Conservation (phyloP, 1,140 invertebrate genomes). For the Drosophila nikananu region DNA sequence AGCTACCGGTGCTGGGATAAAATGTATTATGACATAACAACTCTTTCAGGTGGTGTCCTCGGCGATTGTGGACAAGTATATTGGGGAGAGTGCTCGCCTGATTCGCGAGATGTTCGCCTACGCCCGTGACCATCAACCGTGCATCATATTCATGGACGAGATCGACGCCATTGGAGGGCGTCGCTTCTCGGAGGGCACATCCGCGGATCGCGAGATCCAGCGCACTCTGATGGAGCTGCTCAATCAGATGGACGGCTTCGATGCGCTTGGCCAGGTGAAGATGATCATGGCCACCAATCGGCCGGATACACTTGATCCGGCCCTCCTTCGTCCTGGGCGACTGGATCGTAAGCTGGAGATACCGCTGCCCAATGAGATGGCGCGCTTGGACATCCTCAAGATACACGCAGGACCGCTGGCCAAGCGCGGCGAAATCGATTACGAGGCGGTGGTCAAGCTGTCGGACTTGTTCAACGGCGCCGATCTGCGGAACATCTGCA, state of each 20-base stretch:
- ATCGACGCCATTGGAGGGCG: conserved; percentile 99
- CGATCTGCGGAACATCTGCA: conserved; percentile 99
- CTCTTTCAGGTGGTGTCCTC: conserved; percentile 94
- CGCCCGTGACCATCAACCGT: conserved; percentile 99
- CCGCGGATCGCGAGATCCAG: conserved; percentile 99
- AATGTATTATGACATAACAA: neutral
- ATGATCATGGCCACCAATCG: conserved; percentile 99
- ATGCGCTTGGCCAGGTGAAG: conserved; percentile 95
- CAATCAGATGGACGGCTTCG: conserved; percentile 98
- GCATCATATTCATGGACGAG: conserved; percentile 99
- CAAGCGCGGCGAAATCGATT: conserved; percentile 99
- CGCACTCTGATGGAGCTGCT: conserved; percentile 99
- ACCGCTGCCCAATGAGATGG: conserved; percentile 94
- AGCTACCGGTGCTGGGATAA: neutral
- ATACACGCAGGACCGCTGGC: conserved; percentile 98
- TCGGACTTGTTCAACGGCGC: conserved; percentile 99
- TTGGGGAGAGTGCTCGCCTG: conserved; percentile 99
- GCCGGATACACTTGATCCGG: conserved; percentile 99
- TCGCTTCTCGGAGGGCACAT: conserved; percentile 98
- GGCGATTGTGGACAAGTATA: conserved; percentile 97
- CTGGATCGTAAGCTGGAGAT: conserved; percentile 99
- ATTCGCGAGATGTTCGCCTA: conserved; percentile 99
- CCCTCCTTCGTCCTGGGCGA: conserved; percentile 98
- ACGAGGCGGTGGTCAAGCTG: conserved; percentile 98
- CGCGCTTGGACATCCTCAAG: conserved; percentile 97